These are phyloP conservation scores for Ceraclea dissimilis DNA, from an alignment of 2,888 invertebrate species.

Conservation along the genomic window DNA sequence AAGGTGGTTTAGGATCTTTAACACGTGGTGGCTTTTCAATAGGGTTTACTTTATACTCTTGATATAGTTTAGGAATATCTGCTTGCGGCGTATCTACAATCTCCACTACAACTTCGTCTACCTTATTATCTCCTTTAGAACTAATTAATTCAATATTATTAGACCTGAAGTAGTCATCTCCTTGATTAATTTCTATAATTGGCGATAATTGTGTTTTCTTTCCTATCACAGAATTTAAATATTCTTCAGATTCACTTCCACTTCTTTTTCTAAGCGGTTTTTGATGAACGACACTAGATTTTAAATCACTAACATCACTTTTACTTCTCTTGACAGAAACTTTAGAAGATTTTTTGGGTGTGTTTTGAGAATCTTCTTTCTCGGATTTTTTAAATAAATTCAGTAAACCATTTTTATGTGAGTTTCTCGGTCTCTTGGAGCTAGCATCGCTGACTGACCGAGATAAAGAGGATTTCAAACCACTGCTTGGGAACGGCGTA, in stretches of 20 bases:
- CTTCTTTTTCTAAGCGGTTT: slow-evolving; percentile 50
- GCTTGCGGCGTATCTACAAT: slow-evolving; percentile 31
- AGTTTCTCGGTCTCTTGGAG: slow-evolving; percentile 35
- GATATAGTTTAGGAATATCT: slow-evolving; percentile 24
- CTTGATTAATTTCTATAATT: slow-evolving; percentile 68
- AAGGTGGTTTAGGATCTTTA: slow-evolving; percentile 41
- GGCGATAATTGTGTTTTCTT: slow-evolving; percentile 68
- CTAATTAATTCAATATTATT: slow-evolving; percentile 34
- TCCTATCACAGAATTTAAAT: slow-evolving; percentile 45
- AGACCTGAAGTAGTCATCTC: slow-evolving; percentile 60
- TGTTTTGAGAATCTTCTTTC: slow-evolving; percentile 40
- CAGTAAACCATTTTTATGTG: slow-evolving; percentile 57
- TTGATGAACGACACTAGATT: slow-evolving; percentile 41
- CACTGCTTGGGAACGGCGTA: slow-evolving; percentile 27
- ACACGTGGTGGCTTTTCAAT: slow-evolving; percentile 41
- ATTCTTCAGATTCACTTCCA: slow-evolving; percentile 55
- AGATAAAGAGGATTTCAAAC: slow-evolving; percentile 21
- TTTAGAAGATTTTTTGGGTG: slow-evolving; percentile 25
- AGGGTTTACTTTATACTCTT: slow-evolving; percentile 42
- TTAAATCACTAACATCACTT: slow-evolving; percentile 58
- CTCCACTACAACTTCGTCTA: slow-evolving; percentile 37
- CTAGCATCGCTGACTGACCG: slow-evolving; percentile 54
- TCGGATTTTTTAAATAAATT: slow-evolving; percentile 58
- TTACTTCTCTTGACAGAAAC: slow-evolving; percentile 51
- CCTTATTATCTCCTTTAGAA: slow-evolving; percentile 31